Evolutionary conservation across 30 jellyfish, hydroid and myxozoan genomes (phyloP).

Genomic region (Cassiopea xamachana): DNA sequence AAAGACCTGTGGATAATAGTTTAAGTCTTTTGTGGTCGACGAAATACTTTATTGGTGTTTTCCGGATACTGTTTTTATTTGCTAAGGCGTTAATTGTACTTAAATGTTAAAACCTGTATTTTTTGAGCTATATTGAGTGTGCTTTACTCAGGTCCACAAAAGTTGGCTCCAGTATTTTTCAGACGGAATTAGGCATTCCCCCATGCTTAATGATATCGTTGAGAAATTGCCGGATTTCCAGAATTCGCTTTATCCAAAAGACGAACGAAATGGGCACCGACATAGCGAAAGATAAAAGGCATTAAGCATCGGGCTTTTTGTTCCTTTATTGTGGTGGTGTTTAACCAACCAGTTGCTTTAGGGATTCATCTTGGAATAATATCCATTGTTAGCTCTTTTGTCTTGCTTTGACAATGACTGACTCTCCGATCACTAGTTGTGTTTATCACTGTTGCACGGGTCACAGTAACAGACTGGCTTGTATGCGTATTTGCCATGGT

Average conservation of each 20-base stretch:
- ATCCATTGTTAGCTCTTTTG: conserved; percentile 16
- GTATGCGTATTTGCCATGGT: background rate
- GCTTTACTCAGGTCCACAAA: background rate
- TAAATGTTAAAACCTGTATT: background rate
- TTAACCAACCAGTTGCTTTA: conserved; percentile 29
- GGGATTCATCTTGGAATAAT: conserved; percentile 24
- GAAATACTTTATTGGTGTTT: background rate
- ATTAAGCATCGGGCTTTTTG: conserved; percentile 40
- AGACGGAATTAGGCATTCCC: conserved; percentile 12
- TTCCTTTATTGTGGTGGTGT: conserved; percentile 33
- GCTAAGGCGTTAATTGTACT: background rate
- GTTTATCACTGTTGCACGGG: conserved; percentile 4
- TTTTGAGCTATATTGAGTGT: background rate
- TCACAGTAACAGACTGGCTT: background rate
- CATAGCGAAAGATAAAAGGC: conserved; percentile 3
- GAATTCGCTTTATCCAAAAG: conserved; percentile 7
- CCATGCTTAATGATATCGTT: background rate
- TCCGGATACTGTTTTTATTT: background rate
- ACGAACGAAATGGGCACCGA: conserved; percentile 14
- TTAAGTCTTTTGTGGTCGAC: conserved; percentile 2
- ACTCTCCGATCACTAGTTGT: conserved; percentile 27
- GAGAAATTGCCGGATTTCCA: conserved; percentile 41
- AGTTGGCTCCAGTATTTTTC: background rate
- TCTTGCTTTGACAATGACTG: conserved; percentile 2
- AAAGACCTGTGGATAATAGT: conserved; percentile 1